Evolutionary conservation across 2,888 invertebrate genomes (phyloP), one percentile per base, ranked within the genome.

Genomic region (Synergus gifuensis): DNA sequence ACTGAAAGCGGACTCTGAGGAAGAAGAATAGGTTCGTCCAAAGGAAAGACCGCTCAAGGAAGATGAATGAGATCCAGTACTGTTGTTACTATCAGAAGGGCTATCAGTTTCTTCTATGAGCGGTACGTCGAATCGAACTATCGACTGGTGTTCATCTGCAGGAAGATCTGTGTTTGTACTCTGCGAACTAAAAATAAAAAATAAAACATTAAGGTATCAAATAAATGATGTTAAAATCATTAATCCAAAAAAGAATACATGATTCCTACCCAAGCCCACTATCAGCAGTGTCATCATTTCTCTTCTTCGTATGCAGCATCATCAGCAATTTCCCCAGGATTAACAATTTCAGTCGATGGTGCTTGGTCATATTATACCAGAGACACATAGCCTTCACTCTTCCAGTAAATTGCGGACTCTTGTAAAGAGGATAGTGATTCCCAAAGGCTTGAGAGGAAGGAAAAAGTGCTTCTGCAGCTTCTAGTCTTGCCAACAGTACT

Each of bases 321-420:
- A 90, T 93, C 83, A 96, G 90, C 87, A 97, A 93, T 89, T 95
- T 95, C 0, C 96, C 95, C 87, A 97, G 93, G 82, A 97, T 95
- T 82, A 96, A 93, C 84, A 98, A 93, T 92, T 97, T 97, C 78
- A 97, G 93, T 76, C 96, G 95, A 91, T 98, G 95, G 91, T 97
- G 97, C 86, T 95, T 94, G 0, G 97, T 97, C 90, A 97, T 96
- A 92, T 98, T 98, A 92, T 96, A 96, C 98, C 98, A 98, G 3
- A 98, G 93, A 88, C 97, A 97, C 94, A 98, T 95, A 14, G 97
- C 96, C 93, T 96, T 96, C 12, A 96, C 94, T 86, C 96, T 93
- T 77, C 94, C 94, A 44, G 94, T 94, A 88, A 97, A 96, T 79
- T 93, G 93, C 1, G 93, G 90, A 80, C 95, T 95, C 81, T 94